Evolutionary conservation across 2,113 vertebrate species (phyloP).

Genomic region (Eolophus roseicapilla): DNA sequence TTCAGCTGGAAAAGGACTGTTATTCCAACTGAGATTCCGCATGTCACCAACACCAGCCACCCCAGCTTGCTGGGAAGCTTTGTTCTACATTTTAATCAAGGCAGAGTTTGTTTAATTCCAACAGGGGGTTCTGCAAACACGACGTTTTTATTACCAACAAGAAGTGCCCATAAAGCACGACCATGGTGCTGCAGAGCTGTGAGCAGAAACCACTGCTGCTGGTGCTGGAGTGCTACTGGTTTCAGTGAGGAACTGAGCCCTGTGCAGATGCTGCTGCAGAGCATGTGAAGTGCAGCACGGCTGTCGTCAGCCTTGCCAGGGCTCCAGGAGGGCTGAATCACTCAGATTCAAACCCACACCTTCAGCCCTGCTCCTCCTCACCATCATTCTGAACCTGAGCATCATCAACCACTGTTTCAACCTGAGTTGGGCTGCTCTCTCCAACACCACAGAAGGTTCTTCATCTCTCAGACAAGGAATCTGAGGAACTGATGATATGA

Average conservation of each 20-base stretch:
- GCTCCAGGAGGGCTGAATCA: not conserved
- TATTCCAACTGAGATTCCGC: not conserved
- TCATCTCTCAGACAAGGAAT: not conserved
- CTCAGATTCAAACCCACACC: not conserved
- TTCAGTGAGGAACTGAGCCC: not conserved
- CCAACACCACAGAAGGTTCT: not conserved
- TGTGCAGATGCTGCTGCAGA: not conserved
- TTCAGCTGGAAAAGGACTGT: not conserved
- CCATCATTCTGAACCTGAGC: not conserved
- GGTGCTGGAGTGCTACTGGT: not conserved
- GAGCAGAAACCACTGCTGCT: not conserved
- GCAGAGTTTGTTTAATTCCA: conserved; percentile 5
- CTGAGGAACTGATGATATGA: not conserved
- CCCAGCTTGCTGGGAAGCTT: not conserved
- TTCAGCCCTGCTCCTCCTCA: not conserved
- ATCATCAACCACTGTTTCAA: not conserved
- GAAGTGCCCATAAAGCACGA: rapidly evolving
- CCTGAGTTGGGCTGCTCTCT: not conserved
- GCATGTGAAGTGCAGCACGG: not conserved
- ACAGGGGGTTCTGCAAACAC: not conserved
- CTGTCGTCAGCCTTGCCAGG: not conserved
- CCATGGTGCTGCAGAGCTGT: not conserved
- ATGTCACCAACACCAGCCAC: not conserved
- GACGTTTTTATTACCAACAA: not conserved
- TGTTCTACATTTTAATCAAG: not conserved